Conservation (phyloP, 2,113 vertebrate genomes). For the Pimephales promelas region DNA sequence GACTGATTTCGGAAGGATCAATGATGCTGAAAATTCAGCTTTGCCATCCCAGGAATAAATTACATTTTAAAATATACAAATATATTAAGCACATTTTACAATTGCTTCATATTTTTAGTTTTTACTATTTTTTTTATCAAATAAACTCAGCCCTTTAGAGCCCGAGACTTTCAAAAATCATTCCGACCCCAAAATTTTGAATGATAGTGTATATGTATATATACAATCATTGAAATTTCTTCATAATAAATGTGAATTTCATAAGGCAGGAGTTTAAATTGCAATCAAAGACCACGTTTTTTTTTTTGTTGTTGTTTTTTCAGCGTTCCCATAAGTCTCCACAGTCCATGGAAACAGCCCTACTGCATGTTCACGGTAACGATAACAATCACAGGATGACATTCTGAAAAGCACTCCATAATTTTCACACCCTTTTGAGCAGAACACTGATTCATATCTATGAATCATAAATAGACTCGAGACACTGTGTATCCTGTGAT, state of each 20-base stretch:
- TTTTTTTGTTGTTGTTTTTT: too few species aligned
- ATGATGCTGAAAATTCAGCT: neutral
- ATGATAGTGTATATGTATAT: neutral
- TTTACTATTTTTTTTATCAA: neutral
- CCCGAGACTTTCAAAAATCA: neutral
- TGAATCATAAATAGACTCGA: conserved; percentile 27
- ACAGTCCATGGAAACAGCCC: neutral
- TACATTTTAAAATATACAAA: neutral
- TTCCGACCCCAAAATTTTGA: neutral
- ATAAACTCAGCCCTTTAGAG: neutral
- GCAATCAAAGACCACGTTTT: neutral
- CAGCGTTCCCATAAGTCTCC: neutral
- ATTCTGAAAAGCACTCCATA: conserved; percentile 2
- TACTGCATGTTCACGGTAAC: neutral
- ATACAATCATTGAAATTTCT: neutral
- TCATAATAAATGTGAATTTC: conserved; percentile 7
- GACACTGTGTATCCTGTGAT: neutral
- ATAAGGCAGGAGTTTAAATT: neutral
- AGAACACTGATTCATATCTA: conserved; percentile 10
- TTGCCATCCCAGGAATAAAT: neutral
- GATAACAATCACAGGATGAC: neutral
- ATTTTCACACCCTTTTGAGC: neutral
- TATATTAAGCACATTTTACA: neutral
- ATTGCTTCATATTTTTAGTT: neutral
- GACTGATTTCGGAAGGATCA: neutral